Evolutionary conservation across 2,797 vertebrate genomes (phyloP).

Genomic region (Alauda arvensis): DNA sequence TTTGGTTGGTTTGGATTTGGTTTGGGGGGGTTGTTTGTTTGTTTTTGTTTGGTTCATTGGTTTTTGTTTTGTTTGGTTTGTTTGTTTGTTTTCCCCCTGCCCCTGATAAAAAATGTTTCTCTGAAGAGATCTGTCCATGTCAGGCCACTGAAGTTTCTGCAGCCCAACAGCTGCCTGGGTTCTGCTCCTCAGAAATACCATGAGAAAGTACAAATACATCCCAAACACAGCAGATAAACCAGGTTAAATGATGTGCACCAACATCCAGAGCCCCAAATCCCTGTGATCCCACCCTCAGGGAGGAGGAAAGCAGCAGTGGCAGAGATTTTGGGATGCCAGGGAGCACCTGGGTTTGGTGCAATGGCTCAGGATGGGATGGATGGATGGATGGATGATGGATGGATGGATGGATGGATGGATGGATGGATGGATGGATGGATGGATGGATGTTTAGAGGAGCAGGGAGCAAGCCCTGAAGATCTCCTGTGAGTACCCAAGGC

Average conservation of each 20-base stretch:
- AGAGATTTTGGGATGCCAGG: not conserved
- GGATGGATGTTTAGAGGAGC: not conserved
- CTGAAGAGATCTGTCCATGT: not conserved
- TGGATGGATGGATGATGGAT: not conserved
- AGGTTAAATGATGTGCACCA: not conserved
- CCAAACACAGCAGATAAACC: not conserved
- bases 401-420: not conserved
- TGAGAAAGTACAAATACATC: not conserved
- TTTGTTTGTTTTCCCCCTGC: no score
- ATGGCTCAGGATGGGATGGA: accelerated
- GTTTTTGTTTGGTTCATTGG: no score
- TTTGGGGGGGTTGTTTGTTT: no score
- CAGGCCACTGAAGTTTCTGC: not conserved
- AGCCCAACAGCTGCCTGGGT: not conserved
- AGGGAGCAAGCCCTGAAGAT: not conserved
- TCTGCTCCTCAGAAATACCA: not conserved
- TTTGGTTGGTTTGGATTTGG: no score
- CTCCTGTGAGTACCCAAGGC: not conserved
- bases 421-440: not conserved
- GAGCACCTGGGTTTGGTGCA: not conserved
- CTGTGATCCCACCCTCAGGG: not conserved
- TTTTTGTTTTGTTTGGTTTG: not conserved
- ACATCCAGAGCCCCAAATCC: not conserved
- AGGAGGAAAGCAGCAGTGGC: not conserved
- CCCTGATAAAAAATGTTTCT: not conserved